Conservation (phyloP, 53 echinoderm and acorn worm species). For the Patiria pectinifera region DNA sequence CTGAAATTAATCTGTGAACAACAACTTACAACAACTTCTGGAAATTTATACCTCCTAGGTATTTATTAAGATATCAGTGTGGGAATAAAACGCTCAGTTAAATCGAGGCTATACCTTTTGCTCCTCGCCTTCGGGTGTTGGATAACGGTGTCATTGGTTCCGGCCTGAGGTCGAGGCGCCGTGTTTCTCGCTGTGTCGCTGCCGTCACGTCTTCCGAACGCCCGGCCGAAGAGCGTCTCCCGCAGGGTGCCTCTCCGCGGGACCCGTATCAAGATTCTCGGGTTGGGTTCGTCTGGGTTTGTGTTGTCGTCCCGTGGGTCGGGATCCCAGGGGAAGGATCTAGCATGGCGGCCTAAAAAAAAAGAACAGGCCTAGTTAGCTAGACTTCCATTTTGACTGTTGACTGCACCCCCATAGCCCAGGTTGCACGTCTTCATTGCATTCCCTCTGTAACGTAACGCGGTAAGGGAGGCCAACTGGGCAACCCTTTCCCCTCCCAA, state of each 20-base stretch:
- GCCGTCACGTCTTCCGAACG: background rate
- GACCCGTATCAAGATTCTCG: constrained; percentile 16
- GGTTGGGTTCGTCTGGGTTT: constrained; percentile 46
- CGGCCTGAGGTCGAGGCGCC: background rate
- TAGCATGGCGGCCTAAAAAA: background rate
- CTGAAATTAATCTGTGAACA: too few relatives aligned
- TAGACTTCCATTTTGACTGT: too few relatives aligned
- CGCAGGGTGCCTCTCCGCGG: background rate
- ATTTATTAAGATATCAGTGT: too few relatives aligned
- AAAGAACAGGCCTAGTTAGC: too few relatives aligned
- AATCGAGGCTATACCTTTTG: background rate
- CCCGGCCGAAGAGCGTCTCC: background rate
- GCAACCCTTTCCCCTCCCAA: too few relatives aligned
- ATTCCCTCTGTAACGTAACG: too few relatives aligned
- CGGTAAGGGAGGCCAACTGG: too few relatives aligned
- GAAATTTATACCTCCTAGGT: too few relatives aligned
- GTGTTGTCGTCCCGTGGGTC: constrained; percentile 12
- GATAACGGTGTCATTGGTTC: background rate
- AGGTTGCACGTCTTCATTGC: too few relatives aligned
- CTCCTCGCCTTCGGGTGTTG: background rate
- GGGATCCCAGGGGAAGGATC: background rate
- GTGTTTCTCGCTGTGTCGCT: background rate
- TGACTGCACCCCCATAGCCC: too few relatives aligned
- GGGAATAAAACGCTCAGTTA: too few relatives aligned
- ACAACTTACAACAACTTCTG: too few relatives aligned